Conservation (phyloP, 37 sponge, comb jelly and placozoan genomes). For the Aplysina aerophoba region DNA sequence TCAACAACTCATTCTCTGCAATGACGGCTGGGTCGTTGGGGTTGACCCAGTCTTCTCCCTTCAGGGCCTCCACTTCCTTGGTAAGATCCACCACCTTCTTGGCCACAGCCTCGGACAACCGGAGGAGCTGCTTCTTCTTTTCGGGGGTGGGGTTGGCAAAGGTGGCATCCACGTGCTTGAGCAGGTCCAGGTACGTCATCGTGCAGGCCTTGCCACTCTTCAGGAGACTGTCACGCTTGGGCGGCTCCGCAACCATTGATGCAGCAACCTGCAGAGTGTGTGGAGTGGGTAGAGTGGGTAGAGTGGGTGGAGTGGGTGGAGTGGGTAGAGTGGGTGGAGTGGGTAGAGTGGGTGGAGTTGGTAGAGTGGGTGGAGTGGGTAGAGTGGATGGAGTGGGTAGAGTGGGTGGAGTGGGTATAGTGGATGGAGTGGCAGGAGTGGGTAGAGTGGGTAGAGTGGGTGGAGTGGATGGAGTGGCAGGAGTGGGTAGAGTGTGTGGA, state of each 20-base stretch:
- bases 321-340: no score
- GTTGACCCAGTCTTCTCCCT: conserved; percentile 59
- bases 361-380: no score
- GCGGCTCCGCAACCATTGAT: not conserved
- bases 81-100: conserved; percentile 25
- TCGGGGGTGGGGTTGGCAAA: conserved; percentile 25
- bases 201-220: not conserved
- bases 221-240: not conserved
- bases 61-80: conserved; percentile 10
- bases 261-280: conserved; percentile 7
- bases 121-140: not conserved
- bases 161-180: conserved; percentile 11
- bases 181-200: conserved; percentile 10
- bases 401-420: no score
- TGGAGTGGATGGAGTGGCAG: no score
- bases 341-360: no score
- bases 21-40: conserved; percentile 69
- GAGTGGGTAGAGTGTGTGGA: no score
- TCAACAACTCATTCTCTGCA: conserved; percentile 67
- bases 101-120: conserved; percentile 5
- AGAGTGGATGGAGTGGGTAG: no score
- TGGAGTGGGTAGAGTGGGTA: no score
- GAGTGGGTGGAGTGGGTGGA: no score
- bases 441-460: no score
- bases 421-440: no score